These are phyloP conservation scores for Uropetala carovei DNA, from an alignment of 2,888 invertebrate genomes.

Conservation along the genomic window DNA sequence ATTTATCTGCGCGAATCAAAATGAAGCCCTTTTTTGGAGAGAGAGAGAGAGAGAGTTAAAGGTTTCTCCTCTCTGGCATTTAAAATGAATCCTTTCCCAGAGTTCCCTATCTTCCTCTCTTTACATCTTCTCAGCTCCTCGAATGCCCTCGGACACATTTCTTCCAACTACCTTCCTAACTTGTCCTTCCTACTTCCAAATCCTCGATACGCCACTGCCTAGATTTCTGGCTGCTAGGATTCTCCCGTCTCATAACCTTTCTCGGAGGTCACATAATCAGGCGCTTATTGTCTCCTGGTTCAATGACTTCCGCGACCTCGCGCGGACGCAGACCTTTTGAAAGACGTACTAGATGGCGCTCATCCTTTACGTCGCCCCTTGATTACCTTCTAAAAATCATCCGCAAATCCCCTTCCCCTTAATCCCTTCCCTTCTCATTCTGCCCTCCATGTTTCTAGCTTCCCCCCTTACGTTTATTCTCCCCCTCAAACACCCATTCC, in stretches of 20 bases:
- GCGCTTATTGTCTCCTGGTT: conserved; percentile 30
- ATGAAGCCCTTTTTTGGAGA: background rate
- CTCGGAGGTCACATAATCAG: conserved; percentile 44
- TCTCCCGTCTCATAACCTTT: background rate
- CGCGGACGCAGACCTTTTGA: background rate
- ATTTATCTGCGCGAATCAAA: background rate
- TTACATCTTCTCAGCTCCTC: background rate
- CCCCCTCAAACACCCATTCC: background rate
- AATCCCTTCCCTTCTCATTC: background rate
- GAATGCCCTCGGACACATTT: background rate
- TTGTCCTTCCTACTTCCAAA: background rate
- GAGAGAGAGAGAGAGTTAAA: background rate
- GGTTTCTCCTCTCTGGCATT: background rate
- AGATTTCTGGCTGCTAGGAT: conserved; percentile 12
- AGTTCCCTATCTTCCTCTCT: background rate
- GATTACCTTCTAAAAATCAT: conserved; percentile 11
- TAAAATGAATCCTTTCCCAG: background rate
- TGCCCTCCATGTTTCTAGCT: background rate
- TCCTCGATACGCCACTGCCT: background rate
- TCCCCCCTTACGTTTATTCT: background rate
- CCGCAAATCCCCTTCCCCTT: background rate
- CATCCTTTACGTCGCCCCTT: conserved; percentile 20
- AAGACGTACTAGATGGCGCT: background rate
- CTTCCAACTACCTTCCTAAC: background rate
- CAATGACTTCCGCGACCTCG: background rate